Conservation (phyloP, 2,113 vertebrate genomes). For the Perca fluviatilis region DNA sequence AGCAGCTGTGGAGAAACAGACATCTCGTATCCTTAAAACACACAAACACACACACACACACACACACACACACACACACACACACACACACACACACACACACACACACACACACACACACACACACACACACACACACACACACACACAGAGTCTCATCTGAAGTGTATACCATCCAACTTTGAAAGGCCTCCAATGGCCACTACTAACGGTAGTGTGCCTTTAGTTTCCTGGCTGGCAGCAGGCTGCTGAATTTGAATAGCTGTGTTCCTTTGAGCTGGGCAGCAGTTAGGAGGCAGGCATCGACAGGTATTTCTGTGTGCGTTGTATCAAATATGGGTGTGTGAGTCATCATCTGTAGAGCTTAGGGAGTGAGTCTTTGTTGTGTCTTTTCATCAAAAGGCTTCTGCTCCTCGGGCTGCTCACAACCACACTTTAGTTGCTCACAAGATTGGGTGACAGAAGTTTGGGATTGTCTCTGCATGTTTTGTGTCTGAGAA, state of each 20-base stretch:
- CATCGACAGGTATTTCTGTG: neutral
- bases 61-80: too few species aligned
- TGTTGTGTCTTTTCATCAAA: constrained; percentile 6
- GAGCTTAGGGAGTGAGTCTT: constrained; percentile 15
- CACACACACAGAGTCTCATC: constrained; percentile 1
- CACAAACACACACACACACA: neutral
- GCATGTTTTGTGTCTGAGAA: neutral
- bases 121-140: too few species aligned
- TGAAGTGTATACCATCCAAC: constrained; percentile 20
- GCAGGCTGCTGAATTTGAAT: neutral
- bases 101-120: too few species aligned
- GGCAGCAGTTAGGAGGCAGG: neutral
- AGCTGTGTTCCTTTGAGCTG: constrained; percentile 11
- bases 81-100: too few species aligned
- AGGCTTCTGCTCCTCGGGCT: neutral
- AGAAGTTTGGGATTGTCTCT: neutral
- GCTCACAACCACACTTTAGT: neutral
- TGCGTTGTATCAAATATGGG: neutral
- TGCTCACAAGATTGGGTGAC: neutral
- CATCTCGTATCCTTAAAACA: constrained; percentile 86
- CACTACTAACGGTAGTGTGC: neutral
- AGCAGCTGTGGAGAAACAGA: constrained; percentile 83
- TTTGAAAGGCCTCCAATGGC: constrained; percentile 26
- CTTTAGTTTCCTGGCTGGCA: constrained; percentile 24
- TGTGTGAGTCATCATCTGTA: neutral